Conservation (phyloP, 2,888 invertebrate species). For the Lasioglossum morio region DNA sequence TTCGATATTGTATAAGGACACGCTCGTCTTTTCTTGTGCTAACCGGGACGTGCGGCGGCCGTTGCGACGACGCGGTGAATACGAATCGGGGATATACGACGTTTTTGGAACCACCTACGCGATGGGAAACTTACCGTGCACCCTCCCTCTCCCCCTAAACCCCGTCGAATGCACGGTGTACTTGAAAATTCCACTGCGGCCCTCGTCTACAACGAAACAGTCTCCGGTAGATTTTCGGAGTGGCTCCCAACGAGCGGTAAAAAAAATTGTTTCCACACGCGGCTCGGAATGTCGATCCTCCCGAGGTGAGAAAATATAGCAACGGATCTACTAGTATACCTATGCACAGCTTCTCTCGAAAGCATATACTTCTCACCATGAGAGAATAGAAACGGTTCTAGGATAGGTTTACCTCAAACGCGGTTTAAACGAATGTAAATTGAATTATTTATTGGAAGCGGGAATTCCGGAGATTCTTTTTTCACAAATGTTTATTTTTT, state of each 20-base stretch:
- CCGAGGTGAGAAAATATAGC: background rate
- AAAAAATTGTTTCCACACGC: background rate
- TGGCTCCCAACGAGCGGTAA: background rate
- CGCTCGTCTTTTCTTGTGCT: constrained; percentile 30
- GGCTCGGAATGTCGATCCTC: background rate
- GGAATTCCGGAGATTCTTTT: too few species aligned
- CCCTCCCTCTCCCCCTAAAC: too few species aligned
- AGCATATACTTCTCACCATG: background rate
- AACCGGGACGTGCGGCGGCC: background rate
- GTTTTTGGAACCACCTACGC: constrained; percentile 17
- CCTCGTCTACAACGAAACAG: background rate
- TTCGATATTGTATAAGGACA: constrained; percentile 60
- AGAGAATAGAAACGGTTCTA: background rate
- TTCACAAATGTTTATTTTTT: too few species aligned
- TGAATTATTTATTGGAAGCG: too few species aligned
- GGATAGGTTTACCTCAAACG: background rate
- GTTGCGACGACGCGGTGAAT: constrained; percentile 25
- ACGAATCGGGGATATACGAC: constrained; percentile 29
- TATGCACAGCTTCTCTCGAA: background rate
- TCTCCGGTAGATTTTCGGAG: background rate
- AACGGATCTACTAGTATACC: background rate
- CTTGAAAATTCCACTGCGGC: background rate
- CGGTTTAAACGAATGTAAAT: too few species aligned
- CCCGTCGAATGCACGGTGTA: background rate
- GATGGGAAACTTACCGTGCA: constrained; percentile 27